phyloP scores from a whole-genome alignment of 2,113 vertebrate species.

The Macrotus californicus region DNA sequence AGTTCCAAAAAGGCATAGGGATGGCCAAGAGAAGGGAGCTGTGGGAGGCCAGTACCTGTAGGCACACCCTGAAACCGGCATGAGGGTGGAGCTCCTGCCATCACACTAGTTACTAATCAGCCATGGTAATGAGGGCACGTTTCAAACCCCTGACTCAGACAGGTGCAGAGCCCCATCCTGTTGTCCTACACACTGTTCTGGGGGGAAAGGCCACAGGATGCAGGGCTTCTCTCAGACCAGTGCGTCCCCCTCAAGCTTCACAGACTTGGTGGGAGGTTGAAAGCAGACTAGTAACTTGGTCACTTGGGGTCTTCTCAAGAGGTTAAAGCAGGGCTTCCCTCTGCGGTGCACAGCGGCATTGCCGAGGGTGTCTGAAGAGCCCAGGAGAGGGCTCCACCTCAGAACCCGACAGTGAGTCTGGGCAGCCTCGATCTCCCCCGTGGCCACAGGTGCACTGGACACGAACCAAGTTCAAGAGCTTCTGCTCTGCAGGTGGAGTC shows the following conservation, averaged over 20 bases:
- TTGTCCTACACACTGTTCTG: too few relatives aligned
- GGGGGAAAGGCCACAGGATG: background rate
- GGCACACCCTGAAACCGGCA: background rate
- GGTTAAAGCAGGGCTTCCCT: background rate
- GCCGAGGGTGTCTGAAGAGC: background rate
- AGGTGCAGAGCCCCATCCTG: background rate
- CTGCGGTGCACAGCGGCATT: rapidly evolving
- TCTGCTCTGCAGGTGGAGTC: background rate
- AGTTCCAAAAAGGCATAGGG: background rate
- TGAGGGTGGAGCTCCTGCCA: background rate
- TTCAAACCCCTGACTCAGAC: rapidly evolving
- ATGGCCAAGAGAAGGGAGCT: background rate
- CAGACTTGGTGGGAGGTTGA: background rate
- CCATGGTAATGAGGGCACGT: rapidly evolving
- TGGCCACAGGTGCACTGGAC: background rate
- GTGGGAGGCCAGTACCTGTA: background rate
- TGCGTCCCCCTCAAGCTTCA: background rate
- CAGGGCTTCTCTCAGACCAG: background rate
- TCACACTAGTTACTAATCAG: background rate
- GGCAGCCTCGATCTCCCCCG: background rate
- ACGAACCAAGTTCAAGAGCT: background rate
- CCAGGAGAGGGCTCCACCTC: background rate
- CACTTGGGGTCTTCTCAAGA: background rate
- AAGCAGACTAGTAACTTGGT: too few relatives aligned
- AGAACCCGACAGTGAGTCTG: background rate